phyloP scores from a whole-genome alignment of 2,888 invertebrate species.

The Keiferia lycopersicella region DNA sequence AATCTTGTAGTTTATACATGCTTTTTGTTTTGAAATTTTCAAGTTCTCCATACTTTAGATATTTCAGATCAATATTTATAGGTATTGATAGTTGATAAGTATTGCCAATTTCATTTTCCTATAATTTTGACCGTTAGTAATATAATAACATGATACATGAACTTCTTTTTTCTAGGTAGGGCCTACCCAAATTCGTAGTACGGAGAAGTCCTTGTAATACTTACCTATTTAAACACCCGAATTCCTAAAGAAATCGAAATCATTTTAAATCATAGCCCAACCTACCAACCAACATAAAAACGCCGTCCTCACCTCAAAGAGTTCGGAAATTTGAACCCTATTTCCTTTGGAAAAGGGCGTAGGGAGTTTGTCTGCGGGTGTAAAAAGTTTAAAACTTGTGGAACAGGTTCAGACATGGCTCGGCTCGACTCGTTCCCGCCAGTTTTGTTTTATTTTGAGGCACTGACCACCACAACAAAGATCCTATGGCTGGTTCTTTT shows the following conservation, averaged over 20 bases:
- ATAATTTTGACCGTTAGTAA: too few species aligned
- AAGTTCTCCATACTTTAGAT: too few species aligned
- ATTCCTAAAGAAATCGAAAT: slow-evolving; percentile 80
- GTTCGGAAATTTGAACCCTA: slow-evolving; percentile 37
- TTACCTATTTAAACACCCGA: slow-evolving; percentile 38
- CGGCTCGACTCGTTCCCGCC: slow-evolving; percentile 67
- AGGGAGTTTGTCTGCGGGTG: neutral
- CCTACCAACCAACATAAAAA: slow-evolving; percentile 27
- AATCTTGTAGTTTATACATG: too few species aligned
- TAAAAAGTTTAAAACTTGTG: slow-evolving; percentile 49
- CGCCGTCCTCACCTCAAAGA: neutral
- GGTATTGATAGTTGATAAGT: too few species aligned
- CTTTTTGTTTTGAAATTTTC: too few species aligned
- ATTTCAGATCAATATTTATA: too few species aligned
- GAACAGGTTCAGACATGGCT: slow-evolving; percentile 57
- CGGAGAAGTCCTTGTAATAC: slow-evolving; percentile 21
- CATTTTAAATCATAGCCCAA: slow-evolving; percentile 69
- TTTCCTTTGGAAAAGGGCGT: slow-evolving; percentile 37
- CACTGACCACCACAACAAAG: slow-evolving; percentile 81
- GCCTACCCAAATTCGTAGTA: neutral
- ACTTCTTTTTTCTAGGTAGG: neutral
- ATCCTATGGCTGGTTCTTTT: slow-evolving; percentile 64
- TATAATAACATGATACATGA: too few species aligned
- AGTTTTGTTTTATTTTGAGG: slow-evolving; percentile 79
- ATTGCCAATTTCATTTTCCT: too few species aligned